Base-by-base conservation (phyloP, 2,888 invertebrate species). In the Caprella mutica region DNA sequence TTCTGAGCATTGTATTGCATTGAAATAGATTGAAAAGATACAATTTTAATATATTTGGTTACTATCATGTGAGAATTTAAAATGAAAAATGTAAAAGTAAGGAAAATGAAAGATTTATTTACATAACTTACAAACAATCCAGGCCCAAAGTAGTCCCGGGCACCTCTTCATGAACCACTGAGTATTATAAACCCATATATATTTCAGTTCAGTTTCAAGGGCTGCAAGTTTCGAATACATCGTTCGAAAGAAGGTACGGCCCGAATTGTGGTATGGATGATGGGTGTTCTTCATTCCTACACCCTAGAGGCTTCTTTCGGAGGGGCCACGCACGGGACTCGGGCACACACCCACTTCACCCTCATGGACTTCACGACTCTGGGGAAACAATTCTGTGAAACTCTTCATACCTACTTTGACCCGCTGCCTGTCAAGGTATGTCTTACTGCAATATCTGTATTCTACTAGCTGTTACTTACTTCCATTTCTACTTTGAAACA, bases 261-360 rank as follows among this genome's bases (percentile, higher is more conserved):
- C 5, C 77, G 94, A 58, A 87, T 94, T 8, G 92, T 93, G 1
- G 85, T 92, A 69, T 93, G 92, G 92, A 86, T 91, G 79, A 81
- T 93, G 79, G 93, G 93, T 24, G 86, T 93, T 44, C 83, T 85
- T 58, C 91, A 93, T 70, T 93, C 92, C 72, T 94, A 89, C 71
- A 94, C 93, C 4, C 82, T 94, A 80, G 94, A 94, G 76, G 91
- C 93, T 6, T 92, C 93, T 0, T 88, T 93, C 72, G 90, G 89
- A 52, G 94, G 93, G 9, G 87, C 92, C 2, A 73, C 73, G 52
- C 70, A 71, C 68, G 74, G 74, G 24, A 56, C 60, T 4, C 44
- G 65, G 12, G 54, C 65, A 19, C 60, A 60, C 21, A 61, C 65
- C 2, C 65, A 65, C 43, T 65, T 58, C 56, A 61, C 59, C 29